These are phyloP conservation scores for Hesperophylax magnus DNA, from an alignment of 1,140 invertebrate species.

Conservation along the genomic window DNA sequence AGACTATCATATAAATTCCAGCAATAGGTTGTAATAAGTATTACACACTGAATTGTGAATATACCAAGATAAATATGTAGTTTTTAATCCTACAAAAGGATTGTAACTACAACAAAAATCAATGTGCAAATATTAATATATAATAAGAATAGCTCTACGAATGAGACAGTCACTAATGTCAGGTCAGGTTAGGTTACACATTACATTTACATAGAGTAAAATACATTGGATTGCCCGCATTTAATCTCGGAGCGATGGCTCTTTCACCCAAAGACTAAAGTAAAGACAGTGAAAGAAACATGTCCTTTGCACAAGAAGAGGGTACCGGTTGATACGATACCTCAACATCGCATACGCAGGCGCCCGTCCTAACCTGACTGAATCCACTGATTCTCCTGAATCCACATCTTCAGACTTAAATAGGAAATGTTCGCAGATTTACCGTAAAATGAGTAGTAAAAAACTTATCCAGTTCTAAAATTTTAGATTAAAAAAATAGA, in stretches of 20 bases:
- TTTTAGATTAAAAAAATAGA: conserved; percentile 58
- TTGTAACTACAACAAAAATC: conserved; percentile 57
- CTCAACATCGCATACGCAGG: conserved; percentile 3
- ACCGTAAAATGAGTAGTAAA: conserved; percentile 55
- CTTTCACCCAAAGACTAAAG: conserved; percentile 54
- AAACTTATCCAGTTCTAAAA: conserved; percentile 55
- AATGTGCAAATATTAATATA: conserved; percentile 57
- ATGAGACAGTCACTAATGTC: conserved; percentile 57
- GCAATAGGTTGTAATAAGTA: conserved; percentile 66
- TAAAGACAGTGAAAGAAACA: conserved; percentile 51
- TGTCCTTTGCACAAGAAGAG: conserved; percentile 44
- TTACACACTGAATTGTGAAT: conserved; percentile 64
- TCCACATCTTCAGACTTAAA: conserved; percentile 55
- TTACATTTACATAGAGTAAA: conserved; percentile 56
- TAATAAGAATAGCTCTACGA: conserved; percentile 58
- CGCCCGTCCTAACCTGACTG: conserved; percentile 54
- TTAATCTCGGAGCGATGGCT: conserved; percentile 55
- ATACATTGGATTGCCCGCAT: conserved; percentile 54
- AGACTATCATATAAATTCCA: conserved; percentile 73
- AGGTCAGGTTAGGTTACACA: conserved; percentile 58
- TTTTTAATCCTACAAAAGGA: conserved; percentile 57
- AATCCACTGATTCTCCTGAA: conserved; percentile 28
- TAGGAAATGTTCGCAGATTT: conserved; percentile 57
- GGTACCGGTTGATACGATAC: conserved; percentile 24
- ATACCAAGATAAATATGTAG: conserved; percentile 52